phyloP scores from a whole-genome alignment of 2,797 vertebrate species.

The Masticophis lateralis region DNA sequence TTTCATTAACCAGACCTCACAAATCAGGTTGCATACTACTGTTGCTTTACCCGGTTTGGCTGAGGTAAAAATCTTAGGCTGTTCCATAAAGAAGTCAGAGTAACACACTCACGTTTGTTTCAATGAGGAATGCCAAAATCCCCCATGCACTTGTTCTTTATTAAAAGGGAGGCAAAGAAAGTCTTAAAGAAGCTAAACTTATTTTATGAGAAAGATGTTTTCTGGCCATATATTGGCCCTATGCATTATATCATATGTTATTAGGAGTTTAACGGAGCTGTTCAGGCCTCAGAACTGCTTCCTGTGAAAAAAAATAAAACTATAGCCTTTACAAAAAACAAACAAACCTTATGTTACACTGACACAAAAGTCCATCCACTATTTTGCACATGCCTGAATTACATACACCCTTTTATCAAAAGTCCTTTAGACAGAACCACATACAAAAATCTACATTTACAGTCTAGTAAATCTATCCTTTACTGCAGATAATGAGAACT shows the following conservation, averaged over 20 bases:
- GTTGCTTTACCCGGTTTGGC: slow-evolving; percentile 62
- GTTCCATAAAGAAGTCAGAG: slow-evolving; percentile 66
- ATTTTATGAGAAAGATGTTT: background rate
- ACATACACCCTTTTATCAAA: background rate
- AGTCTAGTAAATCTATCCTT: background rate
- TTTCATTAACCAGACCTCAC: slow-evolving; percentile 56
- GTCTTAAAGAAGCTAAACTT: background rate
- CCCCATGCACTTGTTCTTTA: slow-evolving; percentile 38
- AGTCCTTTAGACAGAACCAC: background rate
- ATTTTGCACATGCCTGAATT: background rate
- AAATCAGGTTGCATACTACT: slow-evolving; percentile 62
- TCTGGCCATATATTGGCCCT: background rate
- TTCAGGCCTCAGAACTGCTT: background rate
- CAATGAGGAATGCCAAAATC: slow-evolving; percentile 44
- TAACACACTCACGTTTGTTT: slow-evolving; percentile 51
- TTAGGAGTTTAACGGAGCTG: background rate
- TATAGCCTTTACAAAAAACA: background rate
- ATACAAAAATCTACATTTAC: background rate
- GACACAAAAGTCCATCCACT: background rate
- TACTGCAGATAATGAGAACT: background rate
- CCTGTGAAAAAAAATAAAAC: background rate
- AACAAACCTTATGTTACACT: background rate
- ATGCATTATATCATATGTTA: background rate
- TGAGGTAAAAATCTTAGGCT: slow-evolving; percentile 38
- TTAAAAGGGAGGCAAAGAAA: too few relatives aligned